Base-by-base conservation (phyloP, 2,113 vertebrate genomes). In the Myotis davidii region DNA sequence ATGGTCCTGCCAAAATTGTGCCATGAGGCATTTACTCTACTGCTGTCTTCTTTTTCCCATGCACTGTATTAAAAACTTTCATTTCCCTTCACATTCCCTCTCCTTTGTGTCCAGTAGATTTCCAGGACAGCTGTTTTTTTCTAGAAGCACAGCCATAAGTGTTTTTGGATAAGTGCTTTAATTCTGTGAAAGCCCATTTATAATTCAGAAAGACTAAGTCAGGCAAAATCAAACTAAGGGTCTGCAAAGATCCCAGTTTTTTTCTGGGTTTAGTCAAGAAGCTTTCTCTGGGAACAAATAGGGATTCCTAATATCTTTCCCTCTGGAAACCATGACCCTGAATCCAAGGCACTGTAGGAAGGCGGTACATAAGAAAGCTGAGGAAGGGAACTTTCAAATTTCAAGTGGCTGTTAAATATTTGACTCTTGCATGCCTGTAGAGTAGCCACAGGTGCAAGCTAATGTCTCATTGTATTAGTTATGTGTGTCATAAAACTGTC, bases 401-500 rank as follows among this genome's bases (percentile, higher is more conserved):
- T 73, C 69, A 84, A 90, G 37, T 79, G 69, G 21, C 25, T 84
- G 9, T 17, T 98, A 96, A 67, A 1, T 85, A 91, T 92, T 70
- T 79, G 69, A 91, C 45, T 72, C 97, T 78, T 76, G 32, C 73
- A 73, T 54, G 42, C 23, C 59, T 85, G 88, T 92, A 85, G 88
- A 65, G 12, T 81, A 74, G 20, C 61, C 21, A 48, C 27, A 77
- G 39, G n/a, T 59, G 32, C 25, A 54, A 42, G 5, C 81, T 77
- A 9, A 34, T 92, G 59, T 77, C 34, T 94, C 67, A 85, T 87
- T 56, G 45, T 82, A 52, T 95, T 87, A 64, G 45, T 95, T 84
- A 67, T 65, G n/a, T 67, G 42, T 56, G 77, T 96, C 77, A 84
- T 96, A 42, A 94, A 89, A 52, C 83, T 97, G 48, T 85, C 45